Percentiles rank a stretch among this genome's conserved stretches.
Evolutionary conservation across 1,140 invertebrate genomes (phyloP).

Genomic region (Nasonia giraulti): DNA sequence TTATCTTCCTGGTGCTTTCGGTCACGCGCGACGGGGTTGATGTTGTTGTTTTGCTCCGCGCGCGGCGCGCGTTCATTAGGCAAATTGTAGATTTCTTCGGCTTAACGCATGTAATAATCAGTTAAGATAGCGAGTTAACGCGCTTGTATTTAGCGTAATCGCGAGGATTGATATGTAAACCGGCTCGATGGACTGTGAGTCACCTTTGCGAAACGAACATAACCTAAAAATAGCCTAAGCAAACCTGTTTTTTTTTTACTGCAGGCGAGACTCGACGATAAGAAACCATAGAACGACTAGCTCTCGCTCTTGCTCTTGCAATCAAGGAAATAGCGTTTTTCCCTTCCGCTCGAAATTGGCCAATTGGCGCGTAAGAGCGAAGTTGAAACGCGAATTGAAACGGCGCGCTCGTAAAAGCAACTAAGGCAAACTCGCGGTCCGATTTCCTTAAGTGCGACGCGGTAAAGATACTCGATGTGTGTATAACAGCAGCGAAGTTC

Average conservation of each 20-base stretch:
- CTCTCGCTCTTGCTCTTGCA: neutral
- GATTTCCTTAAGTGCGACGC: conserved; percentile 7
- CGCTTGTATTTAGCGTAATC: neutral
- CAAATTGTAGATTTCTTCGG: neutral
- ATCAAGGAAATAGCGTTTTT: conserved; percentile 4
- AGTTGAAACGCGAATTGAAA: neutral
- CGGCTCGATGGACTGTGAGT: neutral
- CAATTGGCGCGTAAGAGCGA: neutral
- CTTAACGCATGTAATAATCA: neutral
- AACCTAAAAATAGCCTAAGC: neutral
- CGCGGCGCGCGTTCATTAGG: neutral
- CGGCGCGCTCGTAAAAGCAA: conserved; percentile 2
- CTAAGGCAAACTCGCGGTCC: neutral
- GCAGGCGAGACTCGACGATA: neutral
- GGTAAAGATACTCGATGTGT: neutral
- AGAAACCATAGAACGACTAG: neutral
- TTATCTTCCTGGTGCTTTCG: neutral
- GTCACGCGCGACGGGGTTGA: neutral
- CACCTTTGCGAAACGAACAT: neutral
- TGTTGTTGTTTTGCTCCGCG: neutral
- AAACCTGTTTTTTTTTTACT: neutral
- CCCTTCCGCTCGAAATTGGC: neutral
- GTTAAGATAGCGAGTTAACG: neutral
- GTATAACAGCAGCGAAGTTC: neutral
- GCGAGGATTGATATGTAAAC: neutral